Conservation (phyloP, 2,797 vertebrate species). For the Pangasius krempfi region DNA sequence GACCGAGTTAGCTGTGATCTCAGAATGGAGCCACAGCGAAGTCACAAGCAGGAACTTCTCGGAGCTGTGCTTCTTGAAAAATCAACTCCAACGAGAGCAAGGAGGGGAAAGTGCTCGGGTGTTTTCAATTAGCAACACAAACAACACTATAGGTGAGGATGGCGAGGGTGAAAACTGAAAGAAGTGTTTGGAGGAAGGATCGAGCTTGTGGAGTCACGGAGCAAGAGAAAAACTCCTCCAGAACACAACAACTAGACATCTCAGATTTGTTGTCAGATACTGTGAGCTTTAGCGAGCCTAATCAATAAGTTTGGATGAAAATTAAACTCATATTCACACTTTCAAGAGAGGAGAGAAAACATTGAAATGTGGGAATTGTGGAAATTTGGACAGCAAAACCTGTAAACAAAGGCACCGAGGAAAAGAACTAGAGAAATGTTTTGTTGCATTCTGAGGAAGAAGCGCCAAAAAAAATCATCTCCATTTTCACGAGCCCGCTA, state of each 20-base stretch:
- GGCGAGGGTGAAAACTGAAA: slow-evolving; percentile 27
- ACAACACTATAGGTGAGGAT: slow-evolving; percentile 42
- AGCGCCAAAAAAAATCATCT: slow-evolving; percentile 34
- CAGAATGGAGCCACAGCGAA: slow-evolving; percentile 68
- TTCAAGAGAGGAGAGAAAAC: background rate
- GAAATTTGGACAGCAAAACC: background rate
- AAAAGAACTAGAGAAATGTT: background rate
- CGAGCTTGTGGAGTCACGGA: background rate
- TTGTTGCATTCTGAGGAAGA: slow-evolving; percentile 25
- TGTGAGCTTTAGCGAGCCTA: background rate
- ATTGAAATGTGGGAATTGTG: background rate
- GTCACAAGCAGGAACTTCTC: slow-evolving; percentile 72
- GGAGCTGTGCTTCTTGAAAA: slow-evolving; percentile 61
- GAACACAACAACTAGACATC: background rate
- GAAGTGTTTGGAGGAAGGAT: slow-evolving; percentile 10
- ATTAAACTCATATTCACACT: background rate
- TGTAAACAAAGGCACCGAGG: background rate
- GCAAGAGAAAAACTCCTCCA: background rate
- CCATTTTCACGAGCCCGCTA: slow-evolving; percentile 52
- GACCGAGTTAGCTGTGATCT: slow-evolving; percentile 58
- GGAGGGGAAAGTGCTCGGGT: slow-evolving; percentile 22
- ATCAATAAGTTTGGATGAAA: too few relatives aligned
- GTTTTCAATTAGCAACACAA: slow-evolving; percentile 64
- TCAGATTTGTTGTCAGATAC: background rate
- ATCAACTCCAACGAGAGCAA: slow-evolving; percentile 43